Evolutionary conservation across 1,140 invertebrate genomes (phyloP).

Genomic region (Ericerus pela): DNA sequence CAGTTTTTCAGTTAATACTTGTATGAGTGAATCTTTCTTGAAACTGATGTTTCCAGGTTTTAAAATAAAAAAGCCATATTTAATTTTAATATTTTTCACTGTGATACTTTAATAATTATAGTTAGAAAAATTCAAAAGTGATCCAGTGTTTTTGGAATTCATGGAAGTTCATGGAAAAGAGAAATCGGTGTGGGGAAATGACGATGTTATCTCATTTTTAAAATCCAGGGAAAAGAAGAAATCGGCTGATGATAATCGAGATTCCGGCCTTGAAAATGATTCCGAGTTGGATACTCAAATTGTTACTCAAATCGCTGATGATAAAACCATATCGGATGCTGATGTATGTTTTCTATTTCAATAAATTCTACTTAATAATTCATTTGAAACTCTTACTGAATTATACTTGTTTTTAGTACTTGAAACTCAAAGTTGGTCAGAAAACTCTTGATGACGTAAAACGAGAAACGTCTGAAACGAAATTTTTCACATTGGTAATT

Average conservation of each 20-base stretch:
- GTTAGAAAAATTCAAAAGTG: slow-evolving; percentile 39
- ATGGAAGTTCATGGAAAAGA: slow-evolving; percentile 56
- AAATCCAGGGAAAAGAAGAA: slow-evolving; percentile 24
- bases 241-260: slow-evolving; percentile 21
- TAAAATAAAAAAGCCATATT: too few species aligned
- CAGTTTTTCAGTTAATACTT: too few species aligned
- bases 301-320: slow-evolving; percentile 8
- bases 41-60: too few species aligned
- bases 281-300: neutral
- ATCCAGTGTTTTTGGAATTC: slow-evolving; percentile 79
- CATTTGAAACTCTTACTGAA: neutral
- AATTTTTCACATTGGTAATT: slow-evolving; percentile 28
- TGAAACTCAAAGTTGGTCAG: slow-evolving; percentile 28
- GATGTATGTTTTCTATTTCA: slow-evolving; percentile 6
- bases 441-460: slow-evolving; percentile 27
- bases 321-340: slow-evolving; percentile 15
- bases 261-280: neutral
- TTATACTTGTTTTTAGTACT: slow-evolving; percentile 22
- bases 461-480: neutral
- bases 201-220: slow-evolving; percentile 29
- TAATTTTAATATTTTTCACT: too few species aligned
- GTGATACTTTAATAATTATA: too few species aligned
- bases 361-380: slow-evolving; percentile 6
- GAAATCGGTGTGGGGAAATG: slow-evolving; percentile 50
- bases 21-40: too few species aligned